Base-by-base conservation (phyloP, 2,113 vertebrate genomes). In the Suricata suricatta region DNA sequence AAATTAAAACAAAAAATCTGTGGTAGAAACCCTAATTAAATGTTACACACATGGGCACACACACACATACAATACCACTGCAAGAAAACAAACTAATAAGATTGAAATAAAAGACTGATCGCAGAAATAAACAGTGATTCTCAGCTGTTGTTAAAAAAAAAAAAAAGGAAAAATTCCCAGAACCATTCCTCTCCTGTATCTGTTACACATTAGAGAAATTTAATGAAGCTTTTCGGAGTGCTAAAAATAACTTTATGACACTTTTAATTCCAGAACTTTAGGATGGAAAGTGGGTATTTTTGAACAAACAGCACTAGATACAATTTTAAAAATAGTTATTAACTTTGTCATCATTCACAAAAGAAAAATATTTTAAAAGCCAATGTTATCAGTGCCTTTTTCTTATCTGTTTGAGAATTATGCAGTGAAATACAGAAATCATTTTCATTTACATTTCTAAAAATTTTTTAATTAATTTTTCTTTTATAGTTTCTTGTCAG, bases 11-110 rank as follows among this genome's bases (percentile, higher is more conserved):
- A 96, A 96, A 88, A 17, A 7, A 97, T 63, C 52, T 80, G 74
- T 57, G 83, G 89, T 35, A 17, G 41, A 97, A 96, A 92, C 52
- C n/a, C 13, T 84, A 93, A 79, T 84, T 97, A 97, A 77, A 23
- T 91, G 76, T 89, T 23, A 84, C 0, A 80, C 23, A 71, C 23
- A 88, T 2, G 50, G 14, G 50, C 21, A 52, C 16, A 79, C 5
- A 44, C 21, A 35, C 5, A 31, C 35, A 29, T 5, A 54, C 57
- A 12, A 76, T 47, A 44, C 25, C 38, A 63, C 0, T 11, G 7
- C 23, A n/a, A 89, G 76, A 31, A 91, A n/a, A 3, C 14, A 93
- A 81, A 90, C 7, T 50, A 4, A 0, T 27, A 80, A 35, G 25
- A 33, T 3, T 86, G 29, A 95, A 41, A 74, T 74, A 38, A 16